Evolutionary conservation across 2,113 vertebrate species (phyloP).

Genomic region (Xiphophorus couchianus): DNA sequence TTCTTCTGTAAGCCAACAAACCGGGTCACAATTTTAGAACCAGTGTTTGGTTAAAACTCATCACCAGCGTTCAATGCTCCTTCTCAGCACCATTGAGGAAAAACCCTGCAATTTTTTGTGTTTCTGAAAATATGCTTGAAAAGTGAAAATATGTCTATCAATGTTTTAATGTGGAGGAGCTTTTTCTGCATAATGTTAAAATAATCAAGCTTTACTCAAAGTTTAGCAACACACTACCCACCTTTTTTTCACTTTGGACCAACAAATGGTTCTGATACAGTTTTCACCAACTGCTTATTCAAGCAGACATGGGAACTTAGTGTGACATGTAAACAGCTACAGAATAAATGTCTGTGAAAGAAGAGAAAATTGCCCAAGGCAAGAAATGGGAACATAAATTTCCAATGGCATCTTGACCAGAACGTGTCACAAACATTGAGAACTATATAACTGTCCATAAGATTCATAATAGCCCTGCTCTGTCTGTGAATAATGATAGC

Average conservation of each 20-base stretch:
- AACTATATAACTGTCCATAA: conserved; percentile 10
- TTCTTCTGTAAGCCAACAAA: not conserved
- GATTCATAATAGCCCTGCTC: conserved; percentile 5
- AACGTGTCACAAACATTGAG: conserved; percentile 9
- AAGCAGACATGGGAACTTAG: conserved; percentile 47
- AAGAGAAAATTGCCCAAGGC: conserved; percentile 26
- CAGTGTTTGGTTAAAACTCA: not conserved
- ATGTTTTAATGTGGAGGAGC: not conserved
- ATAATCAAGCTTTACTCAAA: conserved; percentile 11
- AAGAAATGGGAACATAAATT: conserved; percentile 26
- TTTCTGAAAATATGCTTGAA: not conserved
- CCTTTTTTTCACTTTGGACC: not conserved
- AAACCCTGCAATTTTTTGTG: too few relatives aligned
- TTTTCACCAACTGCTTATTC: conserved; percentile 43
- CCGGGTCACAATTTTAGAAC: not conserved
- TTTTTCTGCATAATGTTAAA: conserved; percentile 21
- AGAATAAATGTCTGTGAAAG: conserved; percentile 11
- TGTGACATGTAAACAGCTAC: conserved; percentile 38
- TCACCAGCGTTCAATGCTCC: not conserved
- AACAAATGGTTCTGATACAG: conserved; percentile 38
- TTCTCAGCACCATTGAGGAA: too few relatives aligned
- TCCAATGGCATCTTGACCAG: not conserved
- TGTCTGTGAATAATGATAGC: conserved; percentile 10
- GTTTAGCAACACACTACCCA: not conserved
- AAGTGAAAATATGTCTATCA: not conserved